Evolutionary conservation across 2,797 vertebrate species (phyloP).

Genomic region (Allenopithecus nigroviridis): DNA sequence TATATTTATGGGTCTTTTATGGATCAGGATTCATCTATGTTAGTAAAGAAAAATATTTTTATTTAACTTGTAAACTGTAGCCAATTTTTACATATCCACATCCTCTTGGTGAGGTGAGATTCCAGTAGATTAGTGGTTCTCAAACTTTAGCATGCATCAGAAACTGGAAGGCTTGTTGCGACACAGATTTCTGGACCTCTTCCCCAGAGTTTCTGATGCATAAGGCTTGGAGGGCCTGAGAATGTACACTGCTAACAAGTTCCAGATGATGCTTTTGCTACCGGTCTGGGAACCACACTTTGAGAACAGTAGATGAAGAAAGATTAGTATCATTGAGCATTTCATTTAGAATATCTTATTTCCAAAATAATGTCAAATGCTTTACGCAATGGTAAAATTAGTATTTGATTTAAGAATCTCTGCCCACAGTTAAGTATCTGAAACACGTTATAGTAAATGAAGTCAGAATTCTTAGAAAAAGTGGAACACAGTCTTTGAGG

Average conservation of each 20-base stretch:
- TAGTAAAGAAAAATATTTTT: not conserved
- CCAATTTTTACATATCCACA: not conserved
- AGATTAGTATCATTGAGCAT: not conserved
- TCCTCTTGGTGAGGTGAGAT: not conserved
- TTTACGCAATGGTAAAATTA: not conserved
- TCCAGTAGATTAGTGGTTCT: not conserved
- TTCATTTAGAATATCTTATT: slow-evolving; percentile 37
- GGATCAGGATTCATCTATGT: not conserved
- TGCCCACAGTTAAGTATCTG: not conserved
- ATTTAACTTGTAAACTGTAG: slow-evolving; percentile 52
- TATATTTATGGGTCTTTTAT: not conserved
- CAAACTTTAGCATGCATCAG: not conserved
- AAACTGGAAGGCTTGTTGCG: not conserved
- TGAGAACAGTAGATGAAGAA: not conserved
- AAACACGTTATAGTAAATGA: not conserved
- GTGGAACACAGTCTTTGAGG: slow-evolving; percentile 10
- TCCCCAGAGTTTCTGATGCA: not conserved
- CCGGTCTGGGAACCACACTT: not conserved
- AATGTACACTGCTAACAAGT: not conserved
- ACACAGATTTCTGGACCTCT: not conserved
- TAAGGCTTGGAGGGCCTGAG: not conserved
- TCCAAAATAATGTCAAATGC: not conserved
- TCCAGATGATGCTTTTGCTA: not conserved
- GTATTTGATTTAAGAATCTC: not conserved
- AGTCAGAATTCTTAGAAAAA: not conserved